Evolutionary conservation across 2,113 vertebrate species (phyloP), one percentile per base, ranked within the genome.

Genomic region (Tragelaphus imberbis): DNA sequence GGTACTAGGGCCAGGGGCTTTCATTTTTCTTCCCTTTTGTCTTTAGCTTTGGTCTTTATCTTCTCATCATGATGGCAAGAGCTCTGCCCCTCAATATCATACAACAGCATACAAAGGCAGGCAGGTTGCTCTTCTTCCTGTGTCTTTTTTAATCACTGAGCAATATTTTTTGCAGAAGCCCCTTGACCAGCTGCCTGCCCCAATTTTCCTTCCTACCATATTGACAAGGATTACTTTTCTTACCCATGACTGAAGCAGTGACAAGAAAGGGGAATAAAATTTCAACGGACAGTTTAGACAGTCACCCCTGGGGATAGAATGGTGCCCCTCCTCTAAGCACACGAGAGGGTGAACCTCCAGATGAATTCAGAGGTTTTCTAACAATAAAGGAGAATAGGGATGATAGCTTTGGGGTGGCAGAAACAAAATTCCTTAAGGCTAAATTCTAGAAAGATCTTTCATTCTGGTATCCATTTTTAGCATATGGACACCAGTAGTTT

Each of bases 221-320:
- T 49, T 55, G 47, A 2, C 40, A 3, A 30, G 19, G 56, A 27
- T 65, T 36, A 44, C 63, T n/a, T 33, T 30, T 2, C 0, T 0
- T 27, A 27, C 15, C 44, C 16, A 12, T 9, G 4, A 85, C 23
- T 44, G 77, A 90, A 44, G 33, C 7, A 16, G 4, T 13, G 16
- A 59, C 75, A 25, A 87, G 27, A 59, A 79, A 15, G 4, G 21
- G 7, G n/a, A 79, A n/a, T 11, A 3, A 44, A 33, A 23, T n/a
- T 1, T 28, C n/a, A 12, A 10, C 14, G 36, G 28, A 51, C 36
- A 25, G 13, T 89, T 49, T 81, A 92, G 51, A 85, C 28, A 40
- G 56, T 91, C 55, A 40, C 25, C 23, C 47, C 44, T 16, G 7
- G 40, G 11, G 1, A 16, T n/a, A 19, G 27, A 77, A 81, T 33